Evolutionary conservation across 2,888 invertebrate genomes (phyloP), one percentile per base, ranked within the genome.

Genomic region (Labia minor): DNA sequence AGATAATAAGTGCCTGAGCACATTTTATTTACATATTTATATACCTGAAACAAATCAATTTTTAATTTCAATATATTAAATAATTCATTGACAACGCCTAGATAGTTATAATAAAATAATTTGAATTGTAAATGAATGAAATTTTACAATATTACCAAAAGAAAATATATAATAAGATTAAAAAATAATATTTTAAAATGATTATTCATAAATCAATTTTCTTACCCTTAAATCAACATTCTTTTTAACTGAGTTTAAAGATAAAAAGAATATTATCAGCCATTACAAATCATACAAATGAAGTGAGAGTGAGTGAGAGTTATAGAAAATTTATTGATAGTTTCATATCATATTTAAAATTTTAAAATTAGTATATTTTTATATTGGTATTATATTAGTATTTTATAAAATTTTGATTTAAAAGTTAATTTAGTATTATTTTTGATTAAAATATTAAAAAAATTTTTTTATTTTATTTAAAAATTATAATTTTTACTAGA

Each of bases 81-180:
- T 49, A 49, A 49, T 49, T 49, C 49, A 49, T n/a, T 16, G 49
- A 49, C 49, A 49, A 49, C 49, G 49, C 49, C 49, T 49, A 49
- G 3, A 4, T 49, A n/a, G 49, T 16, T 49, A 14, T 49, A 8
- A n/a, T 2, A n/a, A n/a, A 49, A 49, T 49, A 49, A n/a, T n/a
- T 49, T 49, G 3, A 33, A 33, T 11, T 33, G 6, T 11, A 33
- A 8, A 33, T 8, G 11, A 33, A 8, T 33, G 11, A 8, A 33
- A 33, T 33, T 33, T 8, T 33, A 33, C 11, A 33, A 33, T 33
- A 33, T 8, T 8, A 33, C 11, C 11, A 33, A 11, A 33, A 33
- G n/a, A n/a, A n/a, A n/a, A n/a, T n/a, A n/a, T n/a, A n/a, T n/a
- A n/a, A n/a, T n/a, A n/a, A n/a, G n/a, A n/a, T n/a, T n/a, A n/a